Conservation (phyloP, 1,140 invertebrate species). For the Drosophila novamexicana region DNA sequence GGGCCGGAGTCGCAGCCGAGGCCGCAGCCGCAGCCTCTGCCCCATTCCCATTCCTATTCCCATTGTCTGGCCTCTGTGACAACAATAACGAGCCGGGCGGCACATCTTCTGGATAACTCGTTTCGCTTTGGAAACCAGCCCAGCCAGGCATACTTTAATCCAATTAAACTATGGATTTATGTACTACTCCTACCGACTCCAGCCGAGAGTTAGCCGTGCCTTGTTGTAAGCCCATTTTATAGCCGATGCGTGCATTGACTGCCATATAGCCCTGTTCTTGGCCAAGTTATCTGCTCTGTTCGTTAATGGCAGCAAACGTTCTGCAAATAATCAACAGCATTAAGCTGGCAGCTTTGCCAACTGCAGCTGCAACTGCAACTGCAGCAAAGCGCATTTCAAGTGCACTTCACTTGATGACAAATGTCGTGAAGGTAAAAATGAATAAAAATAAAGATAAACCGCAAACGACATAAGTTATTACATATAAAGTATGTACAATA, state of each 20-base stretch:
- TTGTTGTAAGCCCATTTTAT: slow-evolving; percentile 59
- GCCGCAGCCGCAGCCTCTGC: no score
- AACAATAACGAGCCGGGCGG: slow-evolving; percentile 22
- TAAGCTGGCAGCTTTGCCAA: slow-evolving; percentile 35
- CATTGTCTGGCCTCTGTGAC: slow-evolving; percentile 19
- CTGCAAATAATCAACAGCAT: slow-evolving; percentile 63
- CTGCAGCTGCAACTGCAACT: slow-evolving; percentile 29
- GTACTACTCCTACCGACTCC: slow-evolving; percentile 26
- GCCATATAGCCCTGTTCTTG: neutral
- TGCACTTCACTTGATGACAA: slow-evolving; percentile 65
- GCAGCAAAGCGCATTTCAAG: slow-evolving; percentile 60
- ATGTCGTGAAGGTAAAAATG: slow-evolving; percentile 54
- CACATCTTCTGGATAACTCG: slow-evolving; percentile 17
- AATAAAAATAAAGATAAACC: slow-evolving; percentile 49
- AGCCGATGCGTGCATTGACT: slow-evolving; percentile 53
- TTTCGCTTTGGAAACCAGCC: slow-evolving; percentile 41
- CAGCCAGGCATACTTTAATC: slow-evolving; percentile 75
- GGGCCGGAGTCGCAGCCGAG: neutral
- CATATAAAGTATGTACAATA: slow-evolving; percentile 34
- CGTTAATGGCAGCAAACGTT: slow-evolving; percentile 51
- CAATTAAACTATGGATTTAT: slow-evolving; percentile 81
- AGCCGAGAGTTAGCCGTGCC: no score
- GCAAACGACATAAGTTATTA: slow-evolving; percentile 68
- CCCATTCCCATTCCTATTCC: no score
- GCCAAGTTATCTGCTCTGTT: neutral